phyloP scores from a whole-genome alignment of 2,113 vertebrate genomes.

The Trichomycterus rosablanca region DNA sequence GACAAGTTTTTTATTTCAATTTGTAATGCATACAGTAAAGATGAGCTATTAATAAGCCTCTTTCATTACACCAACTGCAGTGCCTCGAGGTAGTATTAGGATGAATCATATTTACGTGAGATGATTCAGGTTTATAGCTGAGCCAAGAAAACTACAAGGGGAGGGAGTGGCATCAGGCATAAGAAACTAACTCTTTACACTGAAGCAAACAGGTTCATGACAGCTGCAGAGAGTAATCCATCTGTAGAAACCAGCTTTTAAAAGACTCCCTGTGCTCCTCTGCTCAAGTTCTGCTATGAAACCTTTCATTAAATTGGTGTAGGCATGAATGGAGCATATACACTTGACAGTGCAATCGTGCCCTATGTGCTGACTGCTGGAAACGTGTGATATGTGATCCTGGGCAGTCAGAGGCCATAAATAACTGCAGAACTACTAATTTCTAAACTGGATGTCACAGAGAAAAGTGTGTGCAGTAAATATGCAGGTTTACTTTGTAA shows the following conservation, averaged over 20 bases:
- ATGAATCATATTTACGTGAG: background rate
- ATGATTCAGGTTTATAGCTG: background rate
- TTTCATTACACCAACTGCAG: background rate
- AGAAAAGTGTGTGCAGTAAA: background rate
- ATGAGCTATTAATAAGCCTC: too few species aligned
- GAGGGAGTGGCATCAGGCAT: background rate
- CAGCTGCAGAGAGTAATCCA: slow-evolving; percentile 6
- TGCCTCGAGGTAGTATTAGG: background rate
- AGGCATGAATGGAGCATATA: background rate
- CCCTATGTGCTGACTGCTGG: background rate
- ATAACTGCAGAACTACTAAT: background rate
- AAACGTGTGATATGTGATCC: background rate
- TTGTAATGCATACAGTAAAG: too few species aligned
- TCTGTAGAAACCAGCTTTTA: background rate
- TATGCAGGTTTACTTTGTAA: background rate
- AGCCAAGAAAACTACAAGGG: background rate
- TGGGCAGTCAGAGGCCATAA: background rate
- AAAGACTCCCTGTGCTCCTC: background rate
- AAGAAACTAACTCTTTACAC: slow-evolving; percentile 4
- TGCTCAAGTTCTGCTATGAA: slow-evolving; percentile 6
- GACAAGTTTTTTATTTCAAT: too few species aligned
- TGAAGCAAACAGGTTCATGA: slow-evolving; percentile 13
- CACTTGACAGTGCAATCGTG: background rate
- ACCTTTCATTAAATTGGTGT: background rate
- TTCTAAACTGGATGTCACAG: too few species aligned